These are phyloP conservation scores for Halcyon badia DNA, from an alignment of 2,797 vertebrate species.

Conservation along the genomic window DNA sequence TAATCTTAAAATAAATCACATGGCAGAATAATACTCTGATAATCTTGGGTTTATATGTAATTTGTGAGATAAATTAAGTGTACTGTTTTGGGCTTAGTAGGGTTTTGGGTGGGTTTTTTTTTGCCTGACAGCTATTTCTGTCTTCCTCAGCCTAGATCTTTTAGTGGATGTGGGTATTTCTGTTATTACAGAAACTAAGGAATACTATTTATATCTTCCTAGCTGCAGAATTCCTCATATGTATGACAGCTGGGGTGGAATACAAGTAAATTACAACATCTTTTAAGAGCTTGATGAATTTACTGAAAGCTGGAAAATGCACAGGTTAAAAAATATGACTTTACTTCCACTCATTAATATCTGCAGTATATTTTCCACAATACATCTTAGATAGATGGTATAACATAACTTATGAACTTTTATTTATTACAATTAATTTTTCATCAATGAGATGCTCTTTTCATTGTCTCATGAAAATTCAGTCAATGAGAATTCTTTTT, in stretches of 20 bases:
- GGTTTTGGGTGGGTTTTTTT: background rate
- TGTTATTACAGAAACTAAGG: background rate
- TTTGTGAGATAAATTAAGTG: background rate
- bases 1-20: background rate
- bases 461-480: background rate
- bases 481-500: background rate
- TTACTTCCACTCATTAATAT: background rate
- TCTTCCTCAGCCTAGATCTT: background rate
- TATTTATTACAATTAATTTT: background rate
- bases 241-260: background rate
- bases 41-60: background rate
- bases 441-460: background rate
- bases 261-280: background rate
- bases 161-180: background rate
- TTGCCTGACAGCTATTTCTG: background rate
- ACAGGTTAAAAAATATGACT: background rate
- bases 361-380: background rate
- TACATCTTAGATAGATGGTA: background rate
- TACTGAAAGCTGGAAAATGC: background rate
- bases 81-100: background rate
- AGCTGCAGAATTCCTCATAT: background rate
- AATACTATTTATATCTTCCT: background rate
- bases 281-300: background rate
- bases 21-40: background rate
- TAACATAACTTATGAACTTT: background rate